phyloP scores from a whole-genome alignment of 2,797 vertebrate genomes.

The Epinephelus malabaricus region DNA sequence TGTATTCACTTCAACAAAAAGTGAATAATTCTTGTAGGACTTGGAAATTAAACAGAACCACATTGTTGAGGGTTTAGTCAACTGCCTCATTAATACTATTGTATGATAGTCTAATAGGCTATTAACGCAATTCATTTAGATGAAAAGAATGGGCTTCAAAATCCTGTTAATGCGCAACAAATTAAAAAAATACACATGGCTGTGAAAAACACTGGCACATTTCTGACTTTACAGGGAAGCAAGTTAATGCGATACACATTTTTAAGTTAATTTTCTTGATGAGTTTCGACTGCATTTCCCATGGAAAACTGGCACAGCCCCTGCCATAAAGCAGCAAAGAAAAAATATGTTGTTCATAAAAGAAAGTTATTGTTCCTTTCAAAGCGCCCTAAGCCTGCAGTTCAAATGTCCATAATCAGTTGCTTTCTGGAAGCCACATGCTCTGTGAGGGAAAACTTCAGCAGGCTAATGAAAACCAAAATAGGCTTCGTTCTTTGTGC shows the following conservation, averaged over 20 bases:
- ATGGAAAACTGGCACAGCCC: conserved; percentile 82
- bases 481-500: conserved; percentile 47
- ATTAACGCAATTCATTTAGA: conserved; percentile 31
- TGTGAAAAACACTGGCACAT: conserved; percentile 40
- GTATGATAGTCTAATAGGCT: conserved; percentile 21
- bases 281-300: conserved; percentile 75
- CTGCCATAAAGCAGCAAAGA: conserved; percentile 60
- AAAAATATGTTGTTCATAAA: conserved; percentile 81
- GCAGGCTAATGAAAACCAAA: conserved; percentile 72
- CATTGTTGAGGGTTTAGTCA: conserved; percentile 29
- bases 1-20: conserved; percentile 45
- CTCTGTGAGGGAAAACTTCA: conserved; percentile 60
- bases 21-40: conserved; percentile 36
- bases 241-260: conserved; percentile 60
- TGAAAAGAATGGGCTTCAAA: conserved; percentile 17
- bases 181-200: conserved; percentile 1
- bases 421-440: conserved; percentile 78
- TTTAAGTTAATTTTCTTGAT: conserved; percentile 75
- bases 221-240: conserved; percentile 57
- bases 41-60: conserved; percentile 42
- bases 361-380: conserved; percentile 81
- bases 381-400: conserved; percentile 66
- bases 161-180: conserved; percentile 32
- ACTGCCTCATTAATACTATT: conserved; percentile 35
- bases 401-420: conserved; percentile 79